Evolutionary conservation across 1,140 invertebrate species (phyloP).

Genomic region (Papilio glaucus): DNA sequence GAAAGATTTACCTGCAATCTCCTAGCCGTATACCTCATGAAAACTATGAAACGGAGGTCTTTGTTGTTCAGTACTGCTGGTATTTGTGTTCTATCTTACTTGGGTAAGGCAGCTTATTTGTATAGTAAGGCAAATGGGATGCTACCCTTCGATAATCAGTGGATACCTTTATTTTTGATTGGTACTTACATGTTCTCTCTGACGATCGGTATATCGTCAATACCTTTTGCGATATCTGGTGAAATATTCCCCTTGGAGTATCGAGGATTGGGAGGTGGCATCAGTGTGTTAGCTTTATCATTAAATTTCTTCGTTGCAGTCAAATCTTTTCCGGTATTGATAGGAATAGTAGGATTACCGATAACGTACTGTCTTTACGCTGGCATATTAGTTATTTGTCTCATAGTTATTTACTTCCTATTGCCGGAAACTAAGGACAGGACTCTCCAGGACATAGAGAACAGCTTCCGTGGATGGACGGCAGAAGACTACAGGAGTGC

Average conservation of each 20-base stretch:
- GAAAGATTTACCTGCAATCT: conserved; percentile 72
- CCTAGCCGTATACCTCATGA: conserved; percentile 73
- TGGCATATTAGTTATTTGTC: conserved; percentile 55
- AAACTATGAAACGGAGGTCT: conserved; percentile 65
- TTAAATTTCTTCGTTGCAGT: conserved; percentile 73
- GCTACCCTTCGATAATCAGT: conserved; percentile 59
- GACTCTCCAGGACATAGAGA: conserved; percentile 75
- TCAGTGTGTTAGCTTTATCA: conserved; percentile 66
- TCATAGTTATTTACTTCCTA: conserved; percentile 63
- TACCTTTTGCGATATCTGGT: conserved; percentile 74
- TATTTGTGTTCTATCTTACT: conserved; percentile 67
- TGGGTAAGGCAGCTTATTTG: conserved; percentile 66
- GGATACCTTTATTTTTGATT: conserved; percentile 68
- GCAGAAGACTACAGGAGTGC: conserved; percentile 52
- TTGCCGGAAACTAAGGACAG: conserved; percentile 76
- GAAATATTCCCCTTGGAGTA: conserved; percentile 77
- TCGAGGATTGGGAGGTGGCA: conserved; percentile 70
- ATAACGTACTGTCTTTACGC: conserved; percentile 69
- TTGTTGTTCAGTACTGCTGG: conserved; percentile 64
- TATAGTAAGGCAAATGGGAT: conserved; percentile 57
- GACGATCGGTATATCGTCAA: conserved; percentile 72
- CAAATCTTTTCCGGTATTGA: conserved; percentile 71
- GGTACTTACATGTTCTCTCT: conserved; percentile 74
- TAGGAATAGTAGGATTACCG: conserved; percentile 57
- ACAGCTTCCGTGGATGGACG: conserved; percentile 59